phyloP scores from a whole-genome alignment of 1,140 invertebrate species.

The Bombus difficillimus region DNA sequence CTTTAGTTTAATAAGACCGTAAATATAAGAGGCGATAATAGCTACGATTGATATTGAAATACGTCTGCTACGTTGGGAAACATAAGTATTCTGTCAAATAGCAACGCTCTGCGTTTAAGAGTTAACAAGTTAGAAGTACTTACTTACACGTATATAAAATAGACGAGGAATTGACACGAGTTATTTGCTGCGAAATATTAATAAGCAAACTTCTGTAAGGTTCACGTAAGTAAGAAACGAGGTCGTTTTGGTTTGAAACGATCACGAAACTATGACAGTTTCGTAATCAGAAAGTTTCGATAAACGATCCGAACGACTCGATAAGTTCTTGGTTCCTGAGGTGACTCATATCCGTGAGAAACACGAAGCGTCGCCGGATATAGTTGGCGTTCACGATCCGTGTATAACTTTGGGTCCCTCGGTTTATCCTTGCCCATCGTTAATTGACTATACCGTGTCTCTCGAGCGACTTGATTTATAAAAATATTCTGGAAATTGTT shows the following conservation, averaged over 20 bases:
- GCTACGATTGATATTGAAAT: no score
- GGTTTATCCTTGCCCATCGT: not conserved
- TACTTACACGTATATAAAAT: not conserved
- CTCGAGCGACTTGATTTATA: not conserved
- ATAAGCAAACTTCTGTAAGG: conserved; percentile 28
- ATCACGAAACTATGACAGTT: conserved; percentile 34
- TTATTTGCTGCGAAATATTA: conserved; percentile 25
- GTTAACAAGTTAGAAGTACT: no score
- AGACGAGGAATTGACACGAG: not conserved
- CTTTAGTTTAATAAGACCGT: not conserved
- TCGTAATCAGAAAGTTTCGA: conserved; percentile 50
- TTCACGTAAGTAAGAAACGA: conserved; percentile 22
- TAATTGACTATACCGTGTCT: not conserved
- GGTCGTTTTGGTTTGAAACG: conserved; percentile 28
- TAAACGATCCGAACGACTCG: conserved; percentile 47
- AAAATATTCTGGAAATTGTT: not conserved
- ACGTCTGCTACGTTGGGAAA: no score
- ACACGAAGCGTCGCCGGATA: not conserved
- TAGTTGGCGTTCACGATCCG: not conserved
- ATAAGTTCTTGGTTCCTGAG: conserved; percentile 29
- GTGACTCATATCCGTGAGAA: conserved; percentile 53
- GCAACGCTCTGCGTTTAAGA: no score
- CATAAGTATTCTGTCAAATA: no score
- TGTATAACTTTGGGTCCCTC: not conserved
- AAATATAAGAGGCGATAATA: not conserved